Evolutionary conservation across 1,140 invertebrate species (phyloP).

Genomic region (Heliconius hewitsoni): DNA sequence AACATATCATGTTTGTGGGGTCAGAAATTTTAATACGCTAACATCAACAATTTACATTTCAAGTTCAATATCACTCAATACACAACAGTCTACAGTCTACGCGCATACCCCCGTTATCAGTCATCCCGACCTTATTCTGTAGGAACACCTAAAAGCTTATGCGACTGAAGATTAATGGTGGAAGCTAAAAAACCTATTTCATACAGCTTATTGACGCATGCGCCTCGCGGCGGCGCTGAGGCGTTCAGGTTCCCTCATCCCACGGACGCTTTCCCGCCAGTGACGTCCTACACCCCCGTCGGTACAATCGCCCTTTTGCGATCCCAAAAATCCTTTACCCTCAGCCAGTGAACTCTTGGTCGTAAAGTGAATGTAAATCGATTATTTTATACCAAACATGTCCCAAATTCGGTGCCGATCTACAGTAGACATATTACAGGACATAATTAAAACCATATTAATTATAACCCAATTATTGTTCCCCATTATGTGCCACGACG

Average conservation of each 20-base stretch:
- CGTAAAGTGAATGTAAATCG: slow-evolving; percentile 44
- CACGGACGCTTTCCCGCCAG: slow-evolving; percentile 63
- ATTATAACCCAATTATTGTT: slow-evolving; percentile 25
- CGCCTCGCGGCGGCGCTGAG: slow-evolving; percentile 41
- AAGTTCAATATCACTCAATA: not conserved
- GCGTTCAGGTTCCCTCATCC: slow-evolving; percentile 43
- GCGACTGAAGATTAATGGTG: slow-evolving; percentile 33
- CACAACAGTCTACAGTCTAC: not conserved
- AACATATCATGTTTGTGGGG: not conserved
- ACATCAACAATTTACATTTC: not conserved
- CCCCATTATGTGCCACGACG: slow-evolving; percentile 66
- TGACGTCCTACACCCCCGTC: slow-evolving; percentile 45
- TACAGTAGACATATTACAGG: slow-evolving; percentile 36
- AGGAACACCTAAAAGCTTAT: slow-evolving; percentile 19
- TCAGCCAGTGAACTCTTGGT: slow-evolving; percentile 18
- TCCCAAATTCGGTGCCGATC: slow-evolving; percentile 42
- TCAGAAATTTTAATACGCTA: no score
- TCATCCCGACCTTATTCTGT: slow-evolving; percentile 3
- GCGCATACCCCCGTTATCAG: not conserved
- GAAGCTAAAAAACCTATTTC: slow-evolving; percentile 37
- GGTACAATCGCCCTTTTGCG: slow-evolving; percentile 38
- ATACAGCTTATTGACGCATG: slow-evolving; percentile 58
- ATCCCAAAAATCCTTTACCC: slow-evolving; percentile 35
- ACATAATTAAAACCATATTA: slow-evolving; percentile 18
- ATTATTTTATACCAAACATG: slow-evolving; percentile 30